Percentiles rank a stretch among this genome's conserved stretches.
Conservation (phyloP, 1,140 invertebrate species). For the Xylocopa sonorina region DNA sequence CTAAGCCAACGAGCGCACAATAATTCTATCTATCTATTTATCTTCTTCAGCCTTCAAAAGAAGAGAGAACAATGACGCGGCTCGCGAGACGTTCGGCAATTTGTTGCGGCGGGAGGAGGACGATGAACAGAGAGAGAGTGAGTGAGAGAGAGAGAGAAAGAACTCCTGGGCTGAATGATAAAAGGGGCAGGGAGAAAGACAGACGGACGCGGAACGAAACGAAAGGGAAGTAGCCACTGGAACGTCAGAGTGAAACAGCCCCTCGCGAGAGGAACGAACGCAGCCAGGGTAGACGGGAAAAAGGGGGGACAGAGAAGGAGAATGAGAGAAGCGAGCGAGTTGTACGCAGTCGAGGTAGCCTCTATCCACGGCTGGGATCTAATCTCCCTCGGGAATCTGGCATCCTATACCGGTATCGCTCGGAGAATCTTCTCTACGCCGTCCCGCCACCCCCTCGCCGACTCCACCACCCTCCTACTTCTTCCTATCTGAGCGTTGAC, state of each 20-base stretch:
- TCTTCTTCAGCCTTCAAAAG: constrained; percentile 51
- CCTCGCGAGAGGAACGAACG: neutral
- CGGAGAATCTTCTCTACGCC: constrained; percentile 66
- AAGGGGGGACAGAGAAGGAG: constrained; percentile 16
- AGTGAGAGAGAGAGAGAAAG: neutral
- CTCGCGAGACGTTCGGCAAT: constrained; percentile 71
- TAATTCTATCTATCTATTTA: constrained; percentile 63
- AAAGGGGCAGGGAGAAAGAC: constrained; percentile 39
- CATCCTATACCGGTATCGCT: constrained; percentile 76
- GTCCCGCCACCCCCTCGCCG: constrained; percentile 23
- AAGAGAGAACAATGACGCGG: constrained; percentile 65
- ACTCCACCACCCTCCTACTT: constrained; percentile 33
- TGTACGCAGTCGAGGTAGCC: constrained; percentile 67
- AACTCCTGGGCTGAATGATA: constrained; percentile 17
- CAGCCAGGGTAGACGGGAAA: neutral
- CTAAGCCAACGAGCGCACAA: constrained; percentile 44
- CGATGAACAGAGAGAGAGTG: neutral
- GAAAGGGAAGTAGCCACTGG: constrained; percentile 7
- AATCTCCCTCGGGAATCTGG: constrained; percentile 75
- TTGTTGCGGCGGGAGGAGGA: constrained; percentile 58
- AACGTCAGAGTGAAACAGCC: neutral
- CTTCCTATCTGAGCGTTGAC: constrained; percentile 45
- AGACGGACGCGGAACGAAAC: neutral
- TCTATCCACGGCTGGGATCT: constrained; percentile 72
- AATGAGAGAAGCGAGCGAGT: constrained; percentile 51